A percentile compares a stretch with the other conserved stretches of the same genome.
phyloP scores from a whole-genome alignment of 2,888 invertebrate species.

The Trissolcus japonicus region DNA sequence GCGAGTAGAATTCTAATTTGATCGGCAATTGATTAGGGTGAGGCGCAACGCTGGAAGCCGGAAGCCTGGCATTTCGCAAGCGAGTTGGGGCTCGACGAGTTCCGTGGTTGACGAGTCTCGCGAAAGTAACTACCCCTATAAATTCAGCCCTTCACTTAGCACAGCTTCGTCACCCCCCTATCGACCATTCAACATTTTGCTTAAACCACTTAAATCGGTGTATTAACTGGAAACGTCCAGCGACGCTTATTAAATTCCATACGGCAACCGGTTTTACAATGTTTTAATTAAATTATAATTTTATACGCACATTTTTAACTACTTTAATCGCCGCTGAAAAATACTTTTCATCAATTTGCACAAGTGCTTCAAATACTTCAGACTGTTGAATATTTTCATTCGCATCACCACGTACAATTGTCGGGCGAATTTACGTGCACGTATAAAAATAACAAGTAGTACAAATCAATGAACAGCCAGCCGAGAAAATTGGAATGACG shows the following conservation, averaged over 20 bases:
- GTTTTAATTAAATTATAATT: constrained; percentile 8
- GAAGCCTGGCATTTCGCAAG: constrained; percentile 46
- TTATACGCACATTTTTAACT: neutral
- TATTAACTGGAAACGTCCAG: constrained; percentile 32
- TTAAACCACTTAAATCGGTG: constrained; percentile 36
- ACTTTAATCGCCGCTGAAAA: no score
- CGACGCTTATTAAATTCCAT: constrained; percentile 22
- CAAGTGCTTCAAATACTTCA: constrained; percentile 1
- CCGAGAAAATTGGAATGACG: no score
- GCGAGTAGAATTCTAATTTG: constrained; percentile 62
- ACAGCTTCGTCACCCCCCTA: constrained; percentile 58
- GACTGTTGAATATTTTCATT: no score
- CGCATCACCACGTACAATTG: no score
- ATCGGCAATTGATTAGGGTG: constrained; percentile 61
- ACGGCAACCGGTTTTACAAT: constrained; percentile 8
- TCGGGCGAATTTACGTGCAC: no score
- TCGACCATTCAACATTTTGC: constrained; percentile 55
- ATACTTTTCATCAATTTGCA: constrained; percentile 17
- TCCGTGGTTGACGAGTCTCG: constrained; percentile 60
- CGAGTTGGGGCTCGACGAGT: constrained; percentile 40
- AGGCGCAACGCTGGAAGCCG: constrained; percentile 33
- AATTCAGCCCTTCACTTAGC: constrained; percentile 60
- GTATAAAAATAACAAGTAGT: no score
- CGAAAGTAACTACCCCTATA: constrained; percentile 62
- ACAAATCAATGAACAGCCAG: no score